Percentiles rank a stretch among this genome's conserved stretches.
phyloP scores from a whole-genome alignment of 2,888 invertebrate genomes.

The Cheilosia impressa region DNA sequence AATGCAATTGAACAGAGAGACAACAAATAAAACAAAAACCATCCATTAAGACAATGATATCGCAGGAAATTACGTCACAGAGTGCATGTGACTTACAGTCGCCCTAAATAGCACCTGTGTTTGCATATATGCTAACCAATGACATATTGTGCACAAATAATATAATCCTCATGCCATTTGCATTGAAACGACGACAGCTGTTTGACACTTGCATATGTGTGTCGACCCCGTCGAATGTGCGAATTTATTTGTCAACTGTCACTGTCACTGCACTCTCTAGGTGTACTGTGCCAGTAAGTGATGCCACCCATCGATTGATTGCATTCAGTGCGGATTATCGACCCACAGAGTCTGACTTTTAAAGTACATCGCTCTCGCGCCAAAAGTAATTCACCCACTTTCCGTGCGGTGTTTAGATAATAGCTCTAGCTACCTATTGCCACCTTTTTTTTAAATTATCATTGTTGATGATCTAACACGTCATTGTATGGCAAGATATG shows the following conservation, averaged over 20 bases:
- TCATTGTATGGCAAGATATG: neutral
- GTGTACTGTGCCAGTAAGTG: neutral
- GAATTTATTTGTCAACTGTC: conserved; percentile 44
- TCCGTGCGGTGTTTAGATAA: conserved; percentile 37
- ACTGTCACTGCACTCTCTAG: conserved; percentile 19
- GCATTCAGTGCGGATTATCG: conserved; percentile 53
- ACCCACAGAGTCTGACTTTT: conserved; percentile 33
- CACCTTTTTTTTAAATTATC: conserved; percentile 18
- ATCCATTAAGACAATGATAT: conserved; percentile 17
- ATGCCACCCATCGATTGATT: conserved; percentile 20
- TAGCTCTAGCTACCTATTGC: neutral
- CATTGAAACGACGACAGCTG: conserved; percentile 19
- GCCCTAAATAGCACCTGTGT: conserved; percentile 20
- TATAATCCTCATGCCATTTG: conserved; percentile 53
- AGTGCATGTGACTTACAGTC: neutral
- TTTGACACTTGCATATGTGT: conserved; percentile 7
- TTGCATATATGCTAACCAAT: conserved; percentile 9
- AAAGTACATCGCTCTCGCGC: neutral
- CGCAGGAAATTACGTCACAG: conserved; percentile 28
- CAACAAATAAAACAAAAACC: conserved; percentile 8
- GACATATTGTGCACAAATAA: conserved; percentile 37
- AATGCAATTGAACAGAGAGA: conserved; percentile 37
- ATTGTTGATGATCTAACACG: conserved; percentile 34
- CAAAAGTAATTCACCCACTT: conserved; percentile 52
- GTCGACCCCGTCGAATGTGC: conserved; percentile 27